A percentile compares a stretch with the other conserved stretches of the same genome.
Evolutionary conservation across 2,797 vertebrate genomes (phyloP).

Genomic region (Limnodromus scolopaceus): DNA sequence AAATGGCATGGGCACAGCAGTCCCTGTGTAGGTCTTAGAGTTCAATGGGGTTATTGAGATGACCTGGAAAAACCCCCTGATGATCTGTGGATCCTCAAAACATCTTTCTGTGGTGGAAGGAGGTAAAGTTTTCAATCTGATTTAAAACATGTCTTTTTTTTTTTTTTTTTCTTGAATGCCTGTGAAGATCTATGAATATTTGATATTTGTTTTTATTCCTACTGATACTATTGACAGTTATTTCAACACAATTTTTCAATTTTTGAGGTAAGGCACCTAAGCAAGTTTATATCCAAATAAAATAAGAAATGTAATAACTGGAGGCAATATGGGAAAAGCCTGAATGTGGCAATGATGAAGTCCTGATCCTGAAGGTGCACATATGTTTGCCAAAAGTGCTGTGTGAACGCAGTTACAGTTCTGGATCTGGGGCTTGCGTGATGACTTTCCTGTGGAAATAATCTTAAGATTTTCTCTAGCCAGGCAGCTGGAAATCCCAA

Average conservation of each 20-base stretch:
- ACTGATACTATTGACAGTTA: neutral
- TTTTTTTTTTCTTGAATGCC: neutral
- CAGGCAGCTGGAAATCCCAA: neutral
- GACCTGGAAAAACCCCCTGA: neutral
- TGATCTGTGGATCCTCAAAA: neutral
- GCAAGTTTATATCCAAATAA: neutral
- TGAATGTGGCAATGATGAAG: neutral
- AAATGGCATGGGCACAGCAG: neutral
- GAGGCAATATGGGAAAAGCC: neutral
- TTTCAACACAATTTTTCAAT: neutral
- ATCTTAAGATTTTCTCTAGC: neutral
- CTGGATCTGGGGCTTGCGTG: neutral
- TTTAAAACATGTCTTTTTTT: neutral
- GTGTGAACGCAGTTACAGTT: neutral
- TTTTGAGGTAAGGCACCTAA: neutral
- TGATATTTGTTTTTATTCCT: neutral
- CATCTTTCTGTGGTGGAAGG: neutral
- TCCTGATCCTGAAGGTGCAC: neutral
- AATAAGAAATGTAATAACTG: neutral
- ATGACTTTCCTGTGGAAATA: neutral
- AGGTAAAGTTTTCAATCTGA: neutral
- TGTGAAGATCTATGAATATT: neutral
- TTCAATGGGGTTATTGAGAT: neutral
- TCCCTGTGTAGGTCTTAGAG: neutral
- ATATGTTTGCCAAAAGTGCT: neutral